Evolutionary conservation across 1,140 invertebrate species (phyloP).

Genomic region (Periplaneta americana): DNA sequence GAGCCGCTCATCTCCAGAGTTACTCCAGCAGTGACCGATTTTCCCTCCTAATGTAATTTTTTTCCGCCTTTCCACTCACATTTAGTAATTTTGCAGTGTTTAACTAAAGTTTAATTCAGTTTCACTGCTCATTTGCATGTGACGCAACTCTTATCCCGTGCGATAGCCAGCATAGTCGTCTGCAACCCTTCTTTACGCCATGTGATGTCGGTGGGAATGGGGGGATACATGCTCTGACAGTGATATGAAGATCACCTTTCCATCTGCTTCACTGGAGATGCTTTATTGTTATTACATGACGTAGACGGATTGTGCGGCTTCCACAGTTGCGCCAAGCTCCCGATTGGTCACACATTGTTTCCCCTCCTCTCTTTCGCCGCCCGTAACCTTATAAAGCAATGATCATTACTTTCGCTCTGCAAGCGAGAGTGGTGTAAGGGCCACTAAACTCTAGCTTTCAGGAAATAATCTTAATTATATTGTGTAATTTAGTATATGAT

Average conservation of each 20-base stretch:
- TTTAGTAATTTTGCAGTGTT: too few species aligned
- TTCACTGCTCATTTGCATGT: too few species aligned
- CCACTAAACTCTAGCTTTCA: too few species aligned
- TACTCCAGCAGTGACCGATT: too few species aligned
- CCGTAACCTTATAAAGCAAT: not conserved
- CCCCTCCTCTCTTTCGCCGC: not conserved
- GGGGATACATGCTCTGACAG: not conserved
- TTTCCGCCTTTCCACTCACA: too few species aligned
- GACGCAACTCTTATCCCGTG: not conserved
- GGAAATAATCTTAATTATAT: too few species aligned
- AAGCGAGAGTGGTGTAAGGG: not conserved
- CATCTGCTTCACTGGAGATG: not conserved
- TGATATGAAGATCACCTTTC: not conserved
- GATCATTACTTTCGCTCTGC: not conserved
- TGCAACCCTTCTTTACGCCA: not conserved
- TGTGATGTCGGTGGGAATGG: not conserved
- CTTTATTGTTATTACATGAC: not conserved
- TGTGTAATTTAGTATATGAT: too few species aligned
- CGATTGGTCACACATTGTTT: not conserved
- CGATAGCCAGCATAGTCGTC: not conserved
- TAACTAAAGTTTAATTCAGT: too few species aligned
- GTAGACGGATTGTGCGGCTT: not conserved
- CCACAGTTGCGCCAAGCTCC: not conserved
- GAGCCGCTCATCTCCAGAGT: too few species aligned
- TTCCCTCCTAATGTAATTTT: too few species aligned